Conservation (phyloP, 2,113 vertebrate species). For the Brachyistius frenatus region DNA sequence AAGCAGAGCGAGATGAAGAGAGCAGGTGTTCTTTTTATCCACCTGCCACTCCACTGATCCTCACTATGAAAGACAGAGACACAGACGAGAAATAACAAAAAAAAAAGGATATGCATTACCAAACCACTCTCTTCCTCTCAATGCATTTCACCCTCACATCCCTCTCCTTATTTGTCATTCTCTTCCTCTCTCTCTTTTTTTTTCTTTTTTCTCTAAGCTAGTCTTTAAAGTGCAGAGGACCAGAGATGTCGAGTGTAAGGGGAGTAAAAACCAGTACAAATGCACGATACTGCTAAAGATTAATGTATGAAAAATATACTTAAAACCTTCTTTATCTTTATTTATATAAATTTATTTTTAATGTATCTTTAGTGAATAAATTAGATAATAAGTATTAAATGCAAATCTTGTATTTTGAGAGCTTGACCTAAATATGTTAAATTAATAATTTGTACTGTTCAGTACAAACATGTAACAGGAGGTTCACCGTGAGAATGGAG, state of each 20-base stretch:
- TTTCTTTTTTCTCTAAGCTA: conserved; percentile 34
- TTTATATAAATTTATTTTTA: too few species aligned
- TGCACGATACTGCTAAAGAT: conserved; percentile 1
- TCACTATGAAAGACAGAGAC: conserved; percentile 67
- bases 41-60: conserved; percentile 82
- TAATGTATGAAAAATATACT: neutral
- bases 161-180: conserved; percentile 47
- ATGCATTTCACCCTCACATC: conserved; percentile 50
- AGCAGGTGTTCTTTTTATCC: conserved; percentile 82
- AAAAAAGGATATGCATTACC: conserved; percentile 70
- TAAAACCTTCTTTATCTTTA: too few species aligned
- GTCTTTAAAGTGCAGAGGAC: conserved; percentile 35
- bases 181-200: conserved; percentile 16
- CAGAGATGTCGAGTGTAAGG: neutral
- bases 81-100: conserved; percentile 62
- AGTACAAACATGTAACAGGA: too few species aligned
- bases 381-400: neutral
- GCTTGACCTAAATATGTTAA: too few species aligned
- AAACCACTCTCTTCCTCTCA: conserved; percentile 60
- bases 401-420: neutral
- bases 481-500: too few species aligned
- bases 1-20: conserved; percentile 70
- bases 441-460: too few species aligned
- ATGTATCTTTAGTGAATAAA: too few species aligned
- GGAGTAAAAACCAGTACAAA: conserved; percentile 1